A percentile compares a stretch with the other conserved stretches of the same genome.
These are phyloP conservation scores for Macrophya alboannulata DNA, from an alignment of 2,888 invertebrate genomes.

Conservation along the genomic window DNA sequence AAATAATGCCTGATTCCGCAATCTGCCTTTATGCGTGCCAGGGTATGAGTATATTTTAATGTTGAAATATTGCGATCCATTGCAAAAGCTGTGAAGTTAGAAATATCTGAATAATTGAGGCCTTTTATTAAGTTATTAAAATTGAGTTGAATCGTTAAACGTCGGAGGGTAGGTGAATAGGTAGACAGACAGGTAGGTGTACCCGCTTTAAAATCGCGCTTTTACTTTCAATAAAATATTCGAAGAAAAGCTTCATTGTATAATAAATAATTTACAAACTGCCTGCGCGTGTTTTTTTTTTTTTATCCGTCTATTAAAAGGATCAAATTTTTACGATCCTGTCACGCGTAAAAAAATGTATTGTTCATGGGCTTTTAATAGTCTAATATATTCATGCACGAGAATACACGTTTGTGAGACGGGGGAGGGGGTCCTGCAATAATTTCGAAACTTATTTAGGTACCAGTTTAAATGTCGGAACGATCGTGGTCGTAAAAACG, in stretches of 20 bases:
- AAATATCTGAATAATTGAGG: background rate
- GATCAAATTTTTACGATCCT: slow-evolving; percentile 13
- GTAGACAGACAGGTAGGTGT: too few species aligned
- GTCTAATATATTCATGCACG: background rate
- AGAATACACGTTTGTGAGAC: background rate
- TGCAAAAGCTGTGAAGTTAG: background rate
- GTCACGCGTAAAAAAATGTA: slow-evolving; percentile 6
- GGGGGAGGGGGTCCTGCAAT: background rate
- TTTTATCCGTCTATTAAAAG: background rate
- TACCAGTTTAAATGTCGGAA: background rate
- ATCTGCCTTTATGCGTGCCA: background rate
- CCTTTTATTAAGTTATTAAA: background rate
- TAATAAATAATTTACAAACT: slow-evolving; percentile 33
- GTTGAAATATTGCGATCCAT: background rate
- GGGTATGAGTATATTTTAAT: background rate
- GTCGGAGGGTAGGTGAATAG: background rate
- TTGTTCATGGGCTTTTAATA: background rate
- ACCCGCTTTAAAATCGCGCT: background rate
- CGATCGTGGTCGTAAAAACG: background rate
- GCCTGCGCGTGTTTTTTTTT: slow-evolving; percentile 15
- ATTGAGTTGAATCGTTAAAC: slow-evolving; percentile 12
- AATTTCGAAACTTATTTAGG: background rate
- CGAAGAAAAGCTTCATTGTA: slow-evolving; percentile 27
- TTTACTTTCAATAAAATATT: slow-evolving; percentile 26
- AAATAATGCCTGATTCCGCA: background rate